Evolutionary conservation across 2,888 invertebrate genomes (phyloP), one percentile per base, ranked within the genome.

Genomic region (Meganola albula): DNA sequence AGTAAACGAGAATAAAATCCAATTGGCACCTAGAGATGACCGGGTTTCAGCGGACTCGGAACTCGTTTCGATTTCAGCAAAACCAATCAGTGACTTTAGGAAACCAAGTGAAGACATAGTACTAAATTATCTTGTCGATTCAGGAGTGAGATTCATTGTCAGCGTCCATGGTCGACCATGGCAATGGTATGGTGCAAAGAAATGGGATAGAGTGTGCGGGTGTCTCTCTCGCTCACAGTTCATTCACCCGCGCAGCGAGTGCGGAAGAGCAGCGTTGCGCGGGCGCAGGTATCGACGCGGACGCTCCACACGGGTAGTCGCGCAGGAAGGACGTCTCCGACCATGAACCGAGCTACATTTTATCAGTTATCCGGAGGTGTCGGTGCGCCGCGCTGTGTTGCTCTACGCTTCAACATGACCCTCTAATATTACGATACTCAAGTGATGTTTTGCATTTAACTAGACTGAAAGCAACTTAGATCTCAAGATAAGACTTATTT

Each of bases 401-500:
- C 58, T 53, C 59, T 49, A 48, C 69, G 67, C 72, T 66, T 67
- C 54, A 67, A 50, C 53, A 69, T 76, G 77, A 66, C 65, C 64
- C 70, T 71, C 56, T 77, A 72, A 63, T 51, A 45, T 66, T 55
- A 60, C 59, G 58, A 69, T 64, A 69, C 61, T 50, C 57, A 53
- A 56, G 64, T 72, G 65, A 69, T 62, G 51, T 60, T 72, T 70
- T 74, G 72, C 74, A 75, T 74, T 74, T 74, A 73, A 61, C 59
- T 73, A 77, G 84, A 85, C 84, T 85, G 85, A 83, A 75, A 68
- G 83, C 65, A 84, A 84, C 84, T 53, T 72, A 78, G 85, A 85
- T 85, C 85, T 85, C 84, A 85, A 74, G 58, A 73, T 65, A 84
- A 85, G 85, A 84, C 85, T 85, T 75, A 76, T 76, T 74, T 75